A percentile compares a stretch with the other conserved stretches of the same genome.
Evolutionary conservation across 2,113 vertebrate species (phyloP).

Genomic region (Rhizomys pruinosus): DNA sequence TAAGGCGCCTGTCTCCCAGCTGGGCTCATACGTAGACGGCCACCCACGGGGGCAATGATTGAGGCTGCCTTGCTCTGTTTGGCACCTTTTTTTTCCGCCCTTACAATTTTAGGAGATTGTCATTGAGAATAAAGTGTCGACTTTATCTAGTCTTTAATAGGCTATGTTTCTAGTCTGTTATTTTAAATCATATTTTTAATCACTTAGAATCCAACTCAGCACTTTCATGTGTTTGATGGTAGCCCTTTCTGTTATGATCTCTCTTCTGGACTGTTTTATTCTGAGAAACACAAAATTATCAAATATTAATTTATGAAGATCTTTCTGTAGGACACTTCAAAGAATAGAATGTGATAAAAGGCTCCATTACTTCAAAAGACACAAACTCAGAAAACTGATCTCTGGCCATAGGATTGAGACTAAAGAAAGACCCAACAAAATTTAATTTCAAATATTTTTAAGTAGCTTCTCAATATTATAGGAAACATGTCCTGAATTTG

Average conservation of each 20-base stretch:
- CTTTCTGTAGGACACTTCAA: not conserved
- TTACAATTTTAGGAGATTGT: not conserved
- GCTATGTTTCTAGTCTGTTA: not conserved
- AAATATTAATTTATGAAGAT: not conserved
- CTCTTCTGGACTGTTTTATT: not conserved
- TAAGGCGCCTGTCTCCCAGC: constrained; percentile 80
- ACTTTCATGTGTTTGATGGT: not conserved
- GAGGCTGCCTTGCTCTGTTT: constrained; percentile 58
- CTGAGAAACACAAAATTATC: constrained; percentile 2
- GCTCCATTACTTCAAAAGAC: not conserved
- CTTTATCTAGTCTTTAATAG: not conserved
- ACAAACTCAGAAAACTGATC: not conserved
- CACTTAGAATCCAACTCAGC: not conserved
- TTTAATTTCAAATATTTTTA: not conserved
- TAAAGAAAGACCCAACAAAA: constrained; percentile 12
- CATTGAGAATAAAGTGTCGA: not conserved
- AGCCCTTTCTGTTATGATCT: not conserved
- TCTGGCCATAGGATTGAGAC: not conserved
- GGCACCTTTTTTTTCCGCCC: constrained; percentile 27
- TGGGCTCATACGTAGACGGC: constrained; percentile 58
- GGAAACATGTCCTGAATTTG: not conserved
- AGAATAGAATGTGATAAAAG: constrained; percentile 50
- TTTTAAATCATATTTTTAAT: not conserved
- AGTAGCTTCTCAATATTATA: not conserved
- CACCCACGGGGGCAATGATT: constrained; percentile 65